Percentiles rank a stretch among this genome's conserved stretches.
These are phyloP conservation scores for Arothron firmamentum DNA, from an alignment of 2,113 vertebrate species.

Conservation along the genomic window DNA sequence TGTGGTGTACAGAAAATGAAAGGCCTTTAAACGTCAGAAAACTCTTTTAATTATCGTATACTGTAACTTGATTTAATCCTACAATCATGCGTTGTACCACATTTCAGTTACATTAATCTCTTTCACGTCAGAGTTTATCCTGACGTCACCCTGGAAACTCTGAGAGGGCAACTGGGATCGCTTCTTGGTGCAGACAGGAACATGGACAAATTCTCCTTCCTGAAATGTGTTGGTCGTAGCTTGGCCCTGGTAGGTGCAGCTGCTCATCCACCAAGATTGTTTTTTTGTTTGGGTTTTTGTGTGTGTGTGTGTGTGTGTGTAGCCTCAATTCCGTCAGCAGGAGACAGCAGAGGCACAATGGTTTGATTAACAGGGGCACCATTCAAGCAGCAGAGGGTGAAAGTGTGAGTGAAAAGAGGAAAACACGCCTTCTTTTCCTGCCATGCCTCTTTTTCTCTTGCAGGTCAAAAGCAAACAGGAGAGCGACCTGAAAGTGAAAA, in stretches of 20 bases:
- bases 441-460: conserved; percentile 20
- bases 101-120: background rate
- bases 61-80: background rate
- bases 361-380: conserved; percentile 37
- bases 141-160: conserved; percentile 77
- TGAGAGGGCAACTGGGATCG: conserved; percentile 76
- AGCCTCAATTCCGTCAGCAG: conserved; percentile 26
- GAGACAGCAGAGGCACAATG: conserved; percentile 27
- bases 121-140: conserved; percentile 78
- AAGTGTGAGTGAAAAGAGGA: background rate
- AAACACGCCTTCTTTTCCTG: conserved; percentile 18
- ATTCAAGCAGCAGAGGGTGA: conserved; percentile 28
- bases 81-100: background rate
- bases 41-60: background rate
- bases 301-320: conserved; percentile 15
- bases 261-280: conserved; percentile 9
- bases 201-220: conserved; percentile 82
- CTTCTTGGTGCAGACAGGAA: conserved; percentile 76
- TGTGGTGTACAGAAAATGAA: background rate
- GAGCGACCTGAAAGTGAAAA: conserved; percentile 84
- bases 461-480: conserved; percentile 90
- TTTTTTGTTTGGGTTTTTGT: background rate
- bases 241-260: conserved; percentile 82
- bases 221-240: conserved; percentile 89
- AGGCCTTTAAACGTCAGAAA: background rate